Evolutionary conservation across 2,113 vertebrate genomes (phyloP), one percentile per base, ranked within the genome.

Genomic region (Rissa tridactyla): DNA sequence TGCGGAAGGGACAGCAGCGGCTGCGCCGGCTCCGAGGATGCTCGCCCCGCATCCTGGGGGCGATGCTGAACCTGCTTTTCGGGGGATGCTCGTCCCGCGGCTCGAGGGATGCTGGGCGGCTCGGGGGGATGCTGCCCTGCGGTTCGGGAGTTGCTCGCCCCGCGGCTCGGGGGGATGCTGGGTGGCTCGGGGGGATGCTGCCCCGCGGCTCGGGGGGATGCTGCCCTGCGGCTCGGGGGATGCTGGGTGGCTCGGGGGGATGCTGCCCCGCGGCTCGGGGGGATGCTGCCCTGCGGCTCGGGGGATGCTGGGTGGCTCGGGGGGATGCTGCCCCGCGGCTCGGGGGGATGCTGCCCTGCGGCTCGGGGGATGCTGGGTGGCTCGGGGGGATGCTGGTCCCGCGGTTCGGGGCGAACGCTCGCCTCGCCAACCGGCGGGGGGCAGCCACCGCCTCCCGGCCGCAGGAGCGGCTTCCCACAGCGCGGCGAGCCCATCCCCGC

Each of bases 401-500:
- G 52, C 30, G 2, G 51, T 20, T 1, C 6, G 5, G 36, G 32
- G 10, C 11, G 30, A 30, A 22, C 3, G 73, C 61, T 14, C 9
- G 6, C 0, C 23, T 34, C 5, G 5, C 13, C 11, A 19, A 21
- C 32, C 2, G 47, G 0, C 21, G 9, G 12, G 9, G 12, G 64
- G 27, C 4, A 20, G 14, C 36, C 23, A 15, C 25, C 44, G 10
- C 42, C 51, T 8, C 18, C 25, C 29, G 7, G 21, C 62, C 25
- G 26, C 38, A 6, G 62, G 17, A 29, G 8, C 18, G 5, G 13
- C 55, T 55, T 6, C 44, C 38, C 6, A 0, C 5, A 3, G 13
- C 20, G 0, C 4, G 1, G 17, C 15, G 6, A 27, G 5, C 26
- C 73, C 0, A 2, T 4, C 12, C 11, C 1, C 21, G 3, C 38